Conservation (phyloP, 92 coral and sea anemone species). For the Blastomussa wellsi region DNA sequence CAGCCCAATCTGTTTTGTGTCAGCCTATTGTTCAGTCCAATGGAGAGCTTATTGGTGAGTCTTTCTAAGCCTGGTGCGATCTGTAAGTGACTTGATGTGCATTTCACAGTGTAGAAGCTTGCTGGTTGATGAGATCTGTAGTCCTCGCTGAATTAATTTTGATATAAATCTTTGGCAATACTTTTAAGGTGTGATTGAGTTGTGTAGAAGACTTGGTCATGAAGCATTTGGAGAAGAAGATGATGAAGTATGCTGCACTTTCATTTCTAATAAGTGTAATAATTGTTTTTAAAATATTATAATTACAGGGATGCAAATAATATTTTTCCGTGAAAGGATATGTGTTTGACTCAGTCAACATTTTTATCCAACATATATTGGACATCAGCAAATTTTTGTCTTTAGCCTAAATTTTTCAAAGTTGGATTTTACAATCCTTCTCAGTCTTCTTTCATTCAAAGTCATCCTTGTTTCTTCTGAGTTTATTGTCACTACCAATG, state of each 20-base stretch:
- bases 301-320: too few relatives aligned
- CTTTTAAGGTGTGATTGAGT: slow-evolving; percentile 86
- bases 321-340: too few relatives aligned
- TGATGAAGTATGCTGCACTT: slow-evolving; percentile 71
- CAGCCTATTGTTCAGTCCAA: slow-evolving; percentile 97
- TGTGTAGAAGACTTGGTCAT: slow-evolving; percentile 89
- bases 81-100: neutral
- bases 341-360: too few relatives aligned
- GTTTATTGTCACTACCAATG: too few relatives aligned
- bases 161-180: neutral
- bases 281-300: too few relatives aligned
- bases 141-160: neutral
- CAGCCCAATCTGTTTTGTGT: slow-evolving; percentile 97
- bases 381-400: too few relatives aligned
- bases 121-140: neutral
- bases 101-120: neutral
- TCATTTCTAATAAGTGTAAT: neutral
- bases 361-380: too few relatives aligned
- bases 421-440: too few relatives aligned
- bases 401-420: too few relatives aligned
- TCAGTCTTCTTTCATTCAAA: too few relatives aligned
- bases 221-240: slow-evolving; percentile 99
- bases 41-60: slow-evolving; percentile 91
- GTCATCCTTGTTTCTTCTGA: too few relatives aligned
- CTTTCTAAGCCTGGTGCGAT: neutral